phyloP scores from a whole-genome alignment of 2,113 vertebrate genomes.

The Caranx ignobilis region DNA sequence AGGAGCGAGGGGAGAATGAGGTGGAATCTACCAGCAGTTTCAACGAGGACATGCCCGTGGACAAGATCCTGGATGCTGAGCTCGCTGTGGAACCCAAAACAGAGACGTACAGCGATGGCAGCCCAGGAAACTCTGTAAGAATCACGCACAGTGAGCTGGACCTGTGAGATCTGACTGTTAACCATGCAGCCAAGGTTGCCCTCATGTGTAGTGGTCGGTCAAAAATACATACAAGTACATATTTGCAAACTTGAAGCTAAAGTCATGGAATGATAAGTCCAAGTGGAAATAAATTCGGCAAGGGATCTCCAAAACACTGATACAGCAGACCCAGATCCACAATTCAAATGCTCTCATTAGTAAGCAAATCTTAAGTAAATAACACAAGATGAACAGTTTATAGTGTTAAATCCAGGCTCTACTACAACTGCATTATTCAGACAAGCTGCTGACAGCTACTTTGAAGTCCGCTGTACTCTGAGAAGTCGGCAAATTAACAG shows the following conservation, averaged over 20 bases:
- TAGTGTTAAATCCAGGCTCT: slow-evolving; percentile 21
- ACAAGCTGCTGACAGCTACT: background rate
- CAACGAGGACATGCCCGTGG: slow-evolving; percentile 95
- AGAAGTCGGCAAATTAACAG: background rate
- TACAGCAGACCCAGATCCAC: background rate
- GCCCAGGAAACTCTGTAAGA: slow-evolving; percentile 89
- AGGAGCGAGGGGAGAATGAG: slow-evolving; percentile 90
- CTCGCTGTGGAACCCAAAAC: slow-evolving; percentile 95
- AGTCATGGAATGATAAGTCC: background rate
- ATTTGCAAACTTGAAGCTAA: background rate
- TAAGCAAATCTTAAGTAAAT: background rate
- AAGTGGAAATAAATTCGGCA: background rate
- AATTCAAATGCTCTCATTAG: background rate
- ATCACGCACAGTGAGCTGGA: background rate
- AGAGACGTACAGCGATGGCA: slow-evolving; percentile 87
- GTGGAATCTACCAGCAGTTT: slow-evolving; percentile 86
- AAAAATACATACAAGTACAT: background rate
- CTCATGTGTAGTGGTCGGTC: background rate
- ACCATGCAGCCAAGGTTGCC: background rate
- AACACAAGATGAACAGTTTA: slow-evolving; percentile 1
- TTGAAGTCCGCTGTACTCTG: slow-evolving; percentile 12
- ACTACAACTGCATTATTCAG: background rate
- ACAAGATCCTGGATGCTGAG: slow-evolving; percentile 96
- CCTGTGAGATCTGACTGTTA: background rate
- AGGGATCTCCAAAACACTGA: background rate